Percentiles rank a stretch among this genome's conserved stretches.
Evolutionary conservation across 2,113 vertebrate species (phyloP).

Genomic region (Petrocephalus zakoni): DNA sequence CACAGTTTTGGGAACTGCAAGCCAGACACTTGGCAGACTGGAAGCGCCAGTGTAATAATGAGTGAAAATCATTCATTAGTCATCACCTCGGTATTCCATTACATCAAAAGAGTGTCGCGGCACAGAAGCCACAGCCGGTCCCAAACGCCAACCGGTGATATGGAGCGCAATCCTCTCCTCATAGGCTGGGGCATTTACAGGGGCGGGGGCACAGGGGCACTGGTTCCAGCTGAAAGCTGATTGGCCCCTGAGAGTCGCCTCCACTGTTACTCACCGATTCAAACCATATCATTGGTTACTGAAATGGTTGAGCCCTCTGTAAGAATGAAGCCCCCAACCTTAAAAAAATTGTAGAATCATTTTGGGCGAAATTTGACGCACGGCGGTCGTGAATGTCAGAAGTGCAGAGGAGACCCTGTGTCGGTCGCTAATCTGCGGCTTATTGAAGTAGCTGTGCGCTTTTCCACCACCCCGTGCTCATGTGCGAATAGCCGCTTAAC

Average conservation of each 20-base stretch:
- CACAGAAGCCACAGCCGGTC: slow-evolving; percentile 49
- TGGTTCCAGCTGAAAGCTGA: not conserved
- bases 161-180: not conserved
- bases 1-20: slow-evolving; percentile 58
- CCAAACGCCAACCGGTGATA: slow-evolving; percentile 60
- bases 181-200: not conserved
- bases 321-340: not conserved
- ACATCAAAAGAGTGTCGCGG: slow-evolving; percentile 44
- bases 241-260: not conserved
- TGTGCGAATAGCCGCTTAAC: slow-evolving; percentile 22
- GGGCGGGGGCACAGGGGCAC: not conserved
- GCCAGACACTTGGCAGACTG: slow-evolving; percentile 65
- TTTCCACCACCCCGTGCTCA: slow-evolving; percentile 27
- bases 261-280: not conserved
- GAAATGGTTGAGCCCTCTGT: not conserved
- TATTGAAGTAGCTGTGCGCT: slow-evolving; percentile 37
- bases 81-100: slow-evolving; percentile 38
- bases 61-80: slow-evolving; percentile 46
- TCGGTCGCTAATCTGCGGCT: slow-evolving; percentile 6
- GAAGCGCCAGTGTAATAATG: slow-evolving; percentile 51
- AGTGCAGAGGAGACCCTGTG: slow-evolving; percentile 28
- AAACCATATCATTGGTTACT: not conserved
- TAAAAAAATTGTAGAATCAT: not conserved
- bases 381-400: slow-evolving; percentile 30
- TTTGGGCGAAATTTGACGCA: slow-evolving; percentile 43